Conservation (phyloP, 2,888 invertebrate genomes). For the Strigamia maritima region DNA sequence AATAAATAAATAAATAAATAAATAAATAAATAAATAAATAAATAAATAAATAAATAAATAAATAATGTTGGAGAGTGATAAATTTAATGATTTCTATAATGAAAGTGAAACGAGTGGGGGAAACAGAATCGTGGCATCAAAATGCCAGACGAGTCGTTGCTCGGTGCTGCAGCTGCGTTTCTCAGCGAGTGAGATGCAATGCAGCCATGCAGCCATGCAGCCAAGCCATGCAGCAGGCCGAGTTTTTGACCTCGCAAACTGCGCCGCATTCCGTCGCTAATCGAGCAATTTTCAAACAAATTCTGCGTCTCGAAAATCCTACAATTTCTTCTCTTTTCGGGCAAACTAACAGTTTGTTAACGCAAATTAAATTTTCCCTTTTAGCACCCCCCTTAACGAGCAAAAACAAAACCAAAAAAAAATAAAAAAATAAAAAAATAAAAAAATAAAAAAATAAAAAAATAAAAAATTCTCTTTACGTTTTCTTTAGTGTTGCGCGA, state of each 20-base stretch:
- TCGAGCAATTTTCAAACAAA: constrained; percentile 6
- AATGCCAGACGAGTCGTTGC: constrained; percentile 22
- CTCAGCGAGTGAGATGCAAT: not conserved
- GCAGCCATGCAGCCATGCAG: constrained; percentile 2
- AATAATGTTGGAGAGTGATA: not conserved
- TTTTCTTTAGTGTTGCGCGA: not conserved
- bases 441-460: not conserved
- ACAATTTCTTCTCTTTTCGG: no score
- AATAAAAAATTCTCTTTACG: not conserved
- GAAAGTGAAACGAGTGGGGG: constrained; percentile 12
- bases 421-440: not conserved
- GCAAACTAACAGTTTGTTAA: constrained; percentile 9
- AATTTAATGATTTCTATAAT: not conserved
- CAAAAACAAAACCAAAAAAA: not conserved
- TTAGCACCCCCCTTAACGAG: not conserved
- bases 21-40: not conserved
- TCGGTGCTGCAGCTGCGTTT: not conserved
- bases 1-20: not conserved
- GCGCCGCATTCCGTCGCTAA: not conserved
- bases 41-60: not conserved
- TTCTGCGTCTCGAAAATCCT: not conserved
- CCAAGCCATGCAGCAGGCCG: not conserved
- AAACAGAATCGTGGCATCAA: constrained; percentile 18
- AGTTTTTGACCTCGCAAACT: constrained; percentile 18
- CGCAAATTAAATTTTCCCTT: constrained; percentile 15